A percentile compares a stretch with the other conserved stretches of the same genome.
These are phyloP conservation scores for Sphyrna mokarran DNA, from an alignment of 2,113 vertebrate species.

Conservation along the genomic window DNA sequence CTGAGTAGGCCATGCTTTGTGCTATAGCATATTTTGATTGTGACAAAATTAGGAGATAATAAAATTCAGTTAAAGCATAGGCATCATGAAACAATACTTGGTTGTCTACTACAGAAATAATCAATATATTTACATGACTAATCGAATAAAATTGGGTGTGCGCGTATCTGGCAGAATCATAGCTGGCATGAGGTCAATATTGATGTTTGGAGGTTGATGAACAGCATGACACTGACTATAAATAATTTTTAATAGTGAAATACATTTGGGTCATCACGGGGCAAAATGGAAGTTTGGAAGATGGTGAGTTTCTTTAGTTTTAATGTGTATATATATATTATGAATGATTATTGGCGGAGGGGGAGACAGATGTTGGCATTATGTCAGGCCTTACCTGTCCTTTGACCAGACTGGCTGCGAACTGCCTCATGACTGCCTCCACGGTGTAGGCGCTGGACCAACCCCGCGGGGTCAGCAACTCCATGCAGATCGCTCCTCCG, in stretches of 20 bases:
- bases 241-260: background rate
- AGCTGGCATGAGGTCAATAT: background rate
- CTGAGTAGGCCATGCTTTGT: background rate
- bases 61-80: background rate
- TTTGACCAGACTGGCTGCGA: constrained; percentile 96
- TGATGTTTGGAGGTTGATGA: background rate
- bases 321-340: background rate
- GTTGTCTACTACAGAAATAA: background rate
- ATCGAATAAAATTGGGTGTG: background rate
- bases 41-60: background rate
- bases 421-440: constrained; percentile 98
- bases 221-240: background rate
- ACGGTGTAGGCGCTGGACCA: constrained; percentile 99
- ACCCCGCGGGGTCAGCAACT: constrained; percentile 93
- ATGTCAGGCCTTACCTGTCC: constrained; percentile 79
- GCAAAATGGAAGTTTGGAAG: background rate
- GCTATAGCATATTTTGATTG: background rate
- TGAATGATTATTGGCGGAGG: background rate
- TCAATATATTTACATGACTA: background rate
- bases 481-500: constrained; percentile 98
- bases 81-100: background rate
- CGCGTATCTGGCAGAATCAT: background rate
- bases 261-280: background rate
- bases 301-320: background rate
- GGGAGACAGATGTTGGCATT: background rate